phyloP scores from a whole-genome alignment of 2,113 vertebrate genomes.

The Alethe diademata region DNA sequence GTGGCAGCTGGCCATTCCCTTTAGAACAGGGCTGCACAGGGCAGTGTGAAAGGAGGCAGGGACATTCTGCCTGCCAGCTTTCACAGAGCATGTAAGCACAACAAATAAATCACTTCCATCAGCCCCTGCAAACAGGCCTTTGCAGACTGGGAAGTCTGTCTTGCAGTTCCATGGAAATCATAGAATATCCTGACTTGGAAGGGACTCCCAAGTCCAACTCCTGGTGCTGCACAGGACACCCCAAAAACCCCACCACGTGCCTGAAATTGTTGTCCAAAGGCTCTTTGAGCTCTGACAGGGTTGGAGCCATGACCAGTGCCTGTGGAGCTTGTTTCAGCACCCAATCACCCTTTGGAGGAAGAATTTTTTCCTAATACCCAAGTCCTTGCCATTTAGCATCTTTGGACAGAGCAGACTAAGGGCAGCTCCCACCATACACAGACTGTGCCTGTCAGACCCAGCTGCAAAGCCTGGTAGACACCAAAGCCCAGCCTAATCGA shows the following conservation, averaged over 20 bases:
- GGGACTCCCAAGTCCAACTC: not conserved
- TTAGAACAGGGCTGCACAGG: not conserved
- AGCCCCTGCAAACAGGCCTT: not conserved
- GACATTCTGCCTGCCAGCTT: not conserved
- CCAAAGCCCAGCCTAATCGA: not conserved
- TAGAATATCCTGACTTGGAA: not conserved
- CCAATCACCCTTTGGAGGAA: not conserved
- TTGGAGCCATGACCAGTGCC: not conserved
- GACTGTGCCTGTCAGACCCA: not conserved
- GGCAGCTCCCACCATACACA: not conserved
- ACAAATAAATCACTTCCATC: not conserved
- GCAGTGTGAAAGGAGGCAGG: fast-evolving
- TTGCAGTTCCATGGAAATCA: not conserved
- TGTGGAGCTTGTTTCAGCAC: not conserved
- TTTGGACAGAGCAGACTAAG: not conserved
- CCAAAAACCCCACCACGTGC: not conserved
- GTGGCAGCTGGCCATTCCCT: not conserved
- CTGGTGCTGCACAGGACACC: not conserved
- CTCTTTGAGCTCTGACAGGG: not conserved
- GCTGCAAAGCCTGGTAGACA: not conserved
- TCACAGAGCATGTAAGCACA: not conserved
- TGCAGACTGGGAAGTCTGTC: not conserved
- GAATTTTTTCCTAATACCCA: not conserved
- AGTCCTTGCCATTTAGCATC: not conserved
- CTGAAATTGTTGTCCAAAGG: not conserved